Percentiles rank a stretch among this genome's conserved stretches.
These are phyloP conservation scores for Sinhomidia bicolor DNA, from an alignment of 2,888 invertebrate genomes.

Conservation along the genomic window DNA sequence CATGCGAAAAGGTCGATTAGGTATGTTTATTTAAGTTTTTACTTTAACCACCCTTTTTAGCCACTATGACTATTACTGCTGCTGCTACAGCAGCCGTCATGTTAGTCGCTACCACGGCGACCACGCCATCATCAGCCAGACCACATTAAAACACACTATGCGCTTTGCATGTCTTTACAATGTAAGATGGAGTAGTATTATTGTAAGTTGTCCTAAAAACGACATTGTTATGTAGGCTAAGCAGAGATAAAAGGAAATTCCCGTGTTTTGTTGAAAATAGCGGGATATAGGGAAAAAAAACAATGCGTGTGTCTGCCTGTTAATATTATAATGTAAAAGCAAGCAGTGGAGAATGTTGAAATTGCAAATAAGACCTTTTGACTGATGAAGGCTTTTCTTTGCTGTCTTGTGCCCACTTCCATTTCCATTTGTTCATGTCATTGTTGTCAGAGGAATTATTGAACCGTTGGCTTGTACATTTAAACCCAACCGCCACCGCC, in stretches of 20 bases:
- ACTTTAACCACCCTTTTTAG: not conserved
- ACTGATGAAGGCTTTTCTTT: constrained; percentile 63
- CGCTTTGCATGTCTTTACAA: not conserved
- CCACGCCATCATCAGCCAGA: not conserved
- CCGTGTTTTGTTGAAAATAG: constrained; percentile 31
- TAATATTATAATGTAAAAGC: constrained; percentile 21
- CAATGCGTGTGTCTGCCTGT: too few relatives aligned
- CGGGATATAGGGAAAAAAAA: not conserved
- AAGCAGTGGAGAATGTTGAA: constrained; percentile 47
- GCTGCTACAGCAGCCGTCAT: too few relatives aligned
- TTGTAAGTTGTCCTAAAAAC: constrained; percentile 24
- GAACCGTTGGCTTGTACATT: constrained; percentile 49
- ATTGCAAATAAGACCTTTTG: constrained; percentile 62
- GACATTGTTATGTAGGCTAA: constrained; percentile 20
- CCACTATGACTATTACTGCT: not conserved
- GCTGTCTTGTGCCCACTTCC: constrained; percentile 44
- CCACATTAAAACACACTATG: too few relatives aligned
- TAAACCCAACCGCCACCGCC: too few relatives aligned
- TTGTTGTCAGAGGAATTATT: constrained; percentile 60
- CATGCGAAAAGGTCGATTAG: not conserved
- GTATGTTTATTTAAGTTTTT: not conserved
- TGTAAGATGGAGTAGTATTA: not conserved
- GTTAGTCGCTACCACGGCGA: not conserved
- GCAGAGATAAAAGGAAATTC: constrained; percentile 56
- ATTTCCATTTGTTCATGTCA: constrained; percentile 62